phyloP scores from a whole-genome alignment of 2,113 vertebrate species.

The Psittacus erithacus region DNA sequence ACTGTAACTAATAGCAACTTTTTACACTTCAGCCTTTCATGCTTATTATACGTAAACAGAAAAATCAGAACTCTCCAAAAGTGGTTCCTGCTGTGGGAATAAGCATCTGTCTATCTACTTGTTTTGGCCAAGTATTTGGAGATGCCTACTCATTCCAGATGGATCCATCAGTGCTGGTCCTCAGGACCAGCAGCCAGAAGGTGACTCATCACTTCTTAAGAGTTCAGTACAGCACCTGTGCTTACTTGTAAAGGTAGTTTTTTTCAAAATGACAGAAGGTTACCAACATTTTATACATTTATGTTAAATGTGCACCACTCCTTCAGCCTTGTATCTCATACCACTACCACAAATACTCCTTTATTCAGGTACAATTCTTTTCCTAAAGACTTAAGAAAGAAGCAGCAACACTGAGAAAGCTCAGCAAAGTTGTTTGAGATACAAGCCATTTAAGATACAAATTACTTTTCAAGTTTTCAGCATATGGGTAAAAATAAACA shows the following conservation, averaged over 20 bases:
- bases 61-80: neutral
- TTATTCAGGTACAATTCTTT: neutral
- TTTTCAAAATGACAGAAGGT: neutral
- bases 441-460: neutral
- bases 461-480: neutral
- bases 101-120: neutral
- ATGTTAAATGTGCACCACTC: neutral
- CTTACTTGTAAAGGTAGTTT: neutral
- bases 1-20: neutral
- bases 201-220: neutral
- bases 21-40: neutral
- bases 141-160: constrained; percentile 32
- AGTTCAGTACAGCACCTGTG: neutral
- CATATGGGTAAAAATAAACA: neutral
- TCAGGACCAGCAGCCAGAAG: constrained; percentile 3
- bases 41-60: neutral
- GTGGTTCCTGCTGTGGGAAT: neutral
- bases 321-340: neutral
- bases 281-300: neutral
- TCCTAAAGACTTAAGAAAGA: neutral
- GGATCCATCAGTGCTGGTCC: neutral
- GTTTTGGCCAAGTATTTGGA: neutral
- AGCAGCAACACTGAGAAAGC: neutral
- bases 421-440: neutral
- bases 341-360: neutral